Conservation (phyloP, 2,888 invertebrate species). For the Chromoteleia sp. region DNA sequence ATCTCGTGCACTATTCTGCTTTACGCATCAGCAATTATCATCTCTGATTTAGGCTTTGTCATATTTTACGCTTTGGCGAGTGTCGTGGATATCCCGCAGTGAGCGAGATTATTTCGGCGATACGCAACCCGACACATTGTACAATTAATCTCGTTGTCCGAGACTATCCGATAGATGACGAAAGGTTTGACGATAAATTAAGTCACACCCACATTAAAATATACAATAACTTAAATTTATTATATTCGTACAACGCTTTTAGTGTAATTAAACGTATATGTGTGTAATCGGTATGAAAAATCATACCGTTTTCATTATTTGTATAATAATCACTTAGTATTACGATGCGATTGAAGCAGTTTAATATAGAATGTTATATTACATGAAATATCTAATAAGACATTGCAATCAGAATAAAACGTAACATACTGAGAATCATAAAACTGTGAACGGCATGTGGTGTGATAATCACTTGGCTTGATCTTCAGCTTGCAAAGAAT, state of each 20-base stretch:
- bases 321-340: no score
- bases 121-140: constrained; percentile 47
- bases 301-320: no score
- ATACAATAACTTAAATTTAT: constrained; percentile 42
- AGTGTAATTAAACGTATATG: no score
- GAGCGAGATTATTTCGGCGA: constrained; percentile 67
- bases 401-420: constrained; percentile 12
- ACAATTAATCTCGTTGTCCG: constrained; percentile 64
- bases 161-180: constrained; percentile 56
- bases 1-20: constrained; percentile 52
- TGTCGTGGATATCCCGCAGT: constrained; percentile 57
- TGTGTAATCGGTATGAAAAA: no score
- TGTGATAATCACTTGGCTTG: constrained; percentile 48
- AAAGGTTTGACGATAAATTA: constrained; percentile 57
- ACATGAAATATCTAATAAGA: constrained; percentile 4
- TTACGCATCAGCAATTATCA: constrained; percentile 61
- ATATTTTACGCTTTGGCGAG: constrained; percentile 68
- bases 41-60: constrained; percentile 63
- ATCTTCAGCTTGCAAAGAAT: constrained; percentile 47
- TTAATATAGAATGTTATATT: background rate
- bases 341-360: no score
- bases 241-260: constrained; percentile 32
- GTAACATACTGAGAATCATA: constrained; percentile 21
- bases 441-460: constrained; percentile 36
- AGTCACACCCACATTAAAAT: constrained; percentile 56